Base-by-base conservation (phyloP, 2,113 vertebrate genomes). In the Chascanopsetta lugubris region DNA sequence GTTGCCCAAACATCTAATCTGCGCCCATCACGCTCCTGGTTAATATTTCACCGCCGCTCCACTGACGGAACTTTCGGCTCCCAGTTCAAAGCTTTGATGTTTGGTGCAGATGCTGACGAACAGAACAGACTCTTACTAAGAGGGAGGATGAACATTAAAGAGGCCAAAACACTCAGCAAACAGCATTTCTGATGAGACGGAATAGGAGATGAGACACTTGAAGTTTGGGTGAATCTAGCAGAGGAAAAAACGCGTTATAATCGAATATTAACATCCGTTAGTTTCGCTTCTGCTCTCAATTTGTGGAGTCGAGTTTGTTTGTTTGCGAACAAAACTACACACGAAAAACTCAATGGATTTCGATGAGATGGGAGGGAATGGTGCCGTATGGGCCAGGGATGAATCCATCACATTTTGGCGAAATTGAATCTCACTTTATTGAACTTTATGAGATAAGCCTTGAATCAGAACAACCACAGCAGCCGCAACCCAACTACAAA, bases 21-120 rank as follows among this genome's bases (percentile, higher is more conserved):
- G 22, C 22, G 61, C n/a, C n/a, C n/a, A 9, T 42, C 21, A 18
- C 27, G 12, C 18, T 0, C 1, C 68, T 48, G 38, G 79, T 85
- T 55, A 90, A 89, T 88, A 83, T 82, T 87, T 87, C 6, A 87
- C 76, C n/a, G 8, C 6, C 21, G 0, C 53, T 71, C 18, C 17
- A 69, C 13, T 65, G 43, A 49, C 22, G 24, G 38, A 78, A 42
- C 40, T 71, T 34, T 74, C 70, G 55, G 25, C 49, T 47, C 62
- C 15, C 3, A 30, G 64, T 72, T 80, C 73, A 79, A 77, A 73
- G 72, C 79, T 82, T 57, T 66, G 69, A 83, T 85, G 61, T 70
- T 67, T 54, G 43, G 36, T 56, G 8, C 49, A 56, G 25, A 78
- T 32, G 55, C 8, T 69, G 53, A 78, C 61, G 72, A n/a, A 83